Conservation (phyloP, 2,113 vertebrate species). For the Mohoua ochrocephala region DNA sequence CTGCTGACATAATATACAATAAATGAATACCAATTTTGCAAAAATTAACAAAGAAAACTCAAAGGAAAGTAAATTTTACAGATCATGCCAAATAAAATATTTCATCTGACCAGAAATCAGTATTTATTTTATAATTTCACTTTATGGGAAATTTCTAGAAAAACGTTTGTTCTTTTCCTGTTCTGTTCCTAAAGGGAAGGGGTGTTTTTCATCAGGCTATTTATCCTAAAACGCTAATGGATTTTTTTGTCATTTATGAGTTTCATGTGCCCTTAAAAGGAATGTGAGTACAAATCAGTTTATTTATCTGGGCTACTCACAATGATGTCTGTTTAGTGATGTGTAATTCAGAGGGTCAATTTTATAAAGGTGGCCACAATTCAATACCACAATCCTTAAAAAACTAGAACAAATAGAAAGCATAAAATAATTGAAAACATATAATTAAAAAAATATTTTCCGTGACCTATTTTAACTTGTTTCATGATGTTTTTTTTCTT, state of each 20-base stretch:
- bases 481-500: not conserved
- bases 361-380: not conserved
- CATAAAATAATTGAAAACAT: not conserved
- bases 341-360: not conserved
- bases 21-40: not conserved
- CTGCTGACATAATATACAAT: not conserved
- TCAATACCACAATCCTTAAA: not conserved
- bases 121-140: not conserved
- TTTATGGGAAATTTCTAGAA: not conserved
- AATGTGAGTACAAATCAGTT: not conserved
- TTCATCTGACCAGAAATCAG: not conserved
- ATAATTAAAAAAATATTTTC: not conserved
- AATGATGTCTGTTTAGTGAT: not conserved
- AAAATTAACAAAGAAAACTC: not conserved
- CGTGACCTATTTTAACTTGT: not conserved
- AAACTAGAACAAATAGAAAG: not conserved
- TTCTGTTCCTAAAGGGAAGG: not conserved
- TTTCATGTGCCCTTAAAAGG: not conserved
- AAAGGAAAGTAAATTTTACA: not conserved
- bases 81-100: not conserved
- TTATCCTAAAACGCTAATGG: not conserved
- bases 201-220: not conserved
- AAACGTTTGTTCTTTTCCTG: not conserved
- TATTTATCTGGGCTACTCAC: not conserved
- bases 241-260: not conserved